These are phyloP conservation scores for Prorops nasuta DNA, from an alignment of 1,140 invertebrate species.

Conservation along the genomic window DNA sequence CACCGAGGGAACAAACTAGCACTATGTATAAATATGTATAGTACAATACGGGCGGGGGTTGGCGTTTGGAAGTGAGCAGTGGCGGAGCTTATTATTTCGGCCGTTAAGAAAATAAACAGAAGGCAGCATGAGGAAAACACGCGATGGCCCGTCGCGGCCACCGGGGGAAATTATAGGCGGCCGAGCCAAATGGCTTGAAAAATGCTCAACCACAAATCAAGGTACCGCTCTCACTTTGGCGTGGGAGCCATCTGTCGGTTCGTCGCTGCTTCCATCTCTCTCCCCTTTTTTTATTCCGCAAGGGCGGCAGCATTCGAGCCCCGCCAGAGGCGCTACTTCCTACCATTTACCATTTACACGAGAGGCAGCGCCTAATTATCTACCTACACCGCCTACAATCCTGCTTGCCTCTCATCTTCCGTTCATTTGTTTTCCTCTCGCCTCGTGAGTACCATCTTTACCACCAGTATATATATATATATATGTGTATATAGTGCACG, in stretches of 20 bases:
- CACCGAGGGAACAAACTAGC: too few relatives aligned
- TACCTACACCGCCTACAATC: constrained; percentile 1
- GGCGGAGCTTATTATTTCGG: constrained; percentile 45
- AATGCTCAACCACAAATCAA: constrained; percentile 56
- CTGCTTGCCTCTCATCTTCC: neutral
- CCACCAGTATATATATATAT: too few relatives aligned
- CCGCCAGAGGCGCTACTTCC: constrained; percentile 14
- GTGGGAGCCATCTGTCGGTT: constrained; percentile 50
- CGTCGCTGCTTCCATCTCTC: constrained; percentile 18
- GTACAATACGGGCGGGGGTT: too few relatives aligned
- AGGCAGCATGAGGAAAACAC: constrained; percentile 45
- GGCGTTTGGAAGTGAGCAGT: too few relatives aligned
- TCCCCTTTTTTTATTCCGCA: constrained; percentile 20
- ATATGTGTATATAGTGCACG: too few relatives aligned
- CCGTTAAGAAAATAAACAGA: constrained; percentile 57
- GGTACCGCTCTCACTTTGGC: constrained; percentile 31
- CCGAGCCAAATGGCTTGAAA: constrained; percentile 51
- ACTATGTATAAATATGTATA: too few relatives aligned
- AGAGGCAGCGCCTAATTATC: constrained; percentile 23
- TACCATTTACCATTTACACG: constrained; percentile 18
- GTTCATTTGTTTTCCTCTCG: too few relatives aligned
- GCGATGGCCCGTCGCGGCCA: constrained; percentile 25
- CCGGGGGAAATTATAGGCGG: constrained; percentile 50
- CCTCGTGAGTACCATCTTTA: too few relatives aligned
- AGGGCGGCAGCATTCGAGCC: neutral